These are phyloP conservation scores for Triops cancriformis DNA, from an alignment of 1,140 invertebrate species.

Conservation along the genomic window DNA sequence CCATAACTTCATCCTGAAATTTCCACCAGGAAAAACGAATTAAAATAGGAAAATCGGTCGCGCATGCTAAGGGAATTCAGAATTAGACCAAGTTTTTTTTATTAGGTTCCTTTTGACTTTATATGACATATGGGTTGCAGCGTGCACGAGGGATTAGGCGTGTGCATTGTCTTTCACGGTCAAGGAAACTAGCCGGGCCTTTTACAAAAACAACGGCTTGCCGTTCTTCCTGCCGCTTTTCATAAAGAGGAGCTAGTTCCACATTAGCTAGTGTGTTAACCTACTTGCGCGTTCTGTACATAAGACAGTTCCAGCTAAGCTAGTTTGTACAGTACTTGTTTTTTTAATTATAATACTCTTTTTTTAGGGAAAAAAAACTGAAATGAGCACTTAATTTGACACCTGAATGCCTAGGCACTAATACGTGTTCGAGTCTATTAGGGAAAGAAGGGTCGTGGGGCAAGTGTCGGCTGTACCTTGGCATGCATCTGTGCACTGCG, in stretches of 20 bases:
- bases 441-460: no score
- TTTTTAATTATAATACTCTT: no score
- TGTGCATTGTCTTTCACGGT: not conserved
- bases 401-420: no score
- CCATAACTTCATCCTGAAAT: conserved; percentile 6
- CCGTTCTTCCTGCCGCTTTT: not conserved
- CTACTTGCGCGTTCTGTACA: not conserved
- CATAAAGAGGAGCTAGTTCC: not conserved
- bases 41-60: not conserved
- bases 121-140: not conserved
- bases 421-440: no score
- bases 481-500: no score
- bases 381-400: no score
- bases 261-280: not conserved
- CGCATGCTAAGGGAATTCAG: not conserved
- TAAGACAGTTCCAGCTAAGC: not conserved
- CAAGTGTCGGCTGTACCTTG: no score
- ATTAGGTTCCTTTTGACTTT: not conserved
- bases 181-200: not conserved
- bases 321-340: not conserved
- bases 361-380: no score
- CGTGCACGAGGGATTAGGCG: not conserved
- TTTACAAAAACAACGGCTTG: not conserved
- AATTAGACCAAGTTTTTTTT: not conserved
- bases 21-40: not conserved